These are phyloP conservation scores for Takifugu bimaculatus DNA, from an alignment of 2,113 vertebrate genomes.

Conservation along the genomic window DNA sequence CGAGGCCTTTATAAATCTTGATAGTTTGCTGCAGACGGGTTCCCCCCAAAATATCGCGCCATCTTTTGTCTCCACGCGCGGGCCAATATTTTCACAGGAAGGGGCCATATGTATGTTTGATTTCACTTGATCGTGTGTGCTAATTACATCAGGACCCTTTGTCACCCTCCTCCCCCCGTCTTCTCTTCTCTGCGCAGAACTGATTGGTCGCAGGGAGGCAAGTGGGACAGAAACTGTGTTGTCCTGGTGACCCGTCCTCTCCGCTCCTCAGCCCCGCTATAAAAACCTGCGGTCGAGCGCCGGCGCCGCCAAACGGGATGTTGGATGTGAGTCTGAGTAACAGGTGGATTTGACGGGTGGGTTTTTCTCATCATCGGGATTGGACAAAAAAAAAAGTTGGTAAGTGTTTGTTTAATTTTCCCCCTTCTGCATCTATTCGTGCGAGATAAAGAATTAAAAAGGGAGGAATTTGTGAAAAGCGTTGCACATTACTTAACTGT, in stretches of 20 bases:
- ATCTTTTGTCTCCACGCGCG: neutral
- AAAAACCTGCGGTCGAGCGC: constrained; percentile 69
- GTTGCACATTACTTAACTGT: no score
- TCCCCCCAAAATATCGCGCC: constrained; percentile 10
- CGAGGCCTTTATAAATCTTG: no score
- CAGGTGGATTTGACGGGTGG: constrained; percentile 59
- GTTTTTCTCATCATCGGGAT: constrained; percentile 41
- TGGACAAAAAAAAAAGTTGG: constrained; percentile 46
- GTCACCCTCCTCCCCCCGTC: neutral
- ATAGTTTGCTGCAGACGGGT: constrained; percentile 27
- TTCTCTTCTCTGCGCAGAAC: constrained; percentile 32
- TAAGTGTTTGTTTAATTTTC: constrained; percentile 47
- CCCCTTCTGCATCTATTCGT: no score
- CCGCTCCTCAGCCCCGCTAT: constrained; percentile 67
- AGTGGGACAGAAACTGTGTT: constrained; percentile 74
- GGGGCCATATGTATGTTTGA: constrained; percentile 75
- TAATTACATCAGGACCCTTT: constrained; percentile 79
- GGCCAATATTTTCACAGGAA: constrained; percentile 40
- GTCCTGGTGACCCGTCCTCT: constrained; percentile 72
- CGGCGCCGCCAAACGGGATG: constrained; percentile 72
- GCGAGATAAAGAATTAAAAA: no score
- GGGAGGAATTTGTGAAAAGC: no score
- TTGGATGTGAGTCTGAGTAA: constrained; percentile 67
- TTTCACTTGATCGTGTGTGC: constrained; percentile 76
- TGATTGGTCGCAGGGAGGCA: constrained; percentile 78